Evolutionary conservation across 2,113 vertebrate genomes (phyloP), one percentile per base, ranked within the genome.

Genomic region (Lepus timidus): DNA sequence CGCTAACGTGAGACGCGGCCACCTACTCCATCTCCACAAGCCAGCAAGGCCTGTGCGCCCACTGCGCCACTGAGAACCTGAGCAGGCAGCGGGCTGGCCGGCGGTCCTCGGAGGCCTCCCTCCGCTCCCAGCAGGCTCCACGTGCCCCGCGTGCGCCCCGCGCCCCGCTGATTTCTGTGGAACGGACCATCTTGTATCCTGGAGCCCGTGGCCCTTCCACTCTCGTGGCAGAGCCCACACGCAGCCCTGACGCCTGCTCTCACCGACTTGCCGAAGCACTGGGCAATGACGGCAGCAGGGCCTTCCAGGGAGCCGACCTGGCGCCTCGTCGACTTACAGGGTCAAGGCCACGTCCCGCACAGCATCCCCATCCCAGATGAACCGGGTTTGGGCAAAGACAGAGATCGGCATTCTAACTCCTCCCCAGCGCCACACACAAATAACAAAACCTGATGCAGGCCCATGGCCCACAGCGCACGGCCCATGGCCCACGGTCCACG

Each of bases 121-220:
- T n/a, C 6, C 5, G 3, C 33, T 55, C 65, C 65, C 58, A 7
- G 13, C 31, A 19, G 22, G 90, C 67, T 29, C 13, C 3, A 9
- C 13, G 4, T 9, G 4, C 83, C 23, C 1, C 0, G 8, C 11
- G 27, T 3, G 19, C 7, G 51, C 39, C 20, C 61, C 49, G 44
- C 3, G 51, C 76, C 67, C 74, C 39, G 5, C 39, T 39, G 39
- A 39, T 2, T n/a, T 10, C 65, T 75, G 67, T 1, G 33, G 20
- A 75, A 73, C 17, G 62, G 39, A 49, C 79, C 64, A 88, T 8
- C 71, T n/a, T 73, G 49, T 71, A 74, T 31, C 17, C 27, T 65
- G 6, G 68, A 68, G 83, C 51, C 29, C 33, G 3, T 1, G 10
- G 12, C 55, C 51, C 52, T 11, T 55, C 79, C 64, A 78, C 13